Conservation (phyloP, 1,140 invertebrate species). For the Aphidius ervi region DNA sequence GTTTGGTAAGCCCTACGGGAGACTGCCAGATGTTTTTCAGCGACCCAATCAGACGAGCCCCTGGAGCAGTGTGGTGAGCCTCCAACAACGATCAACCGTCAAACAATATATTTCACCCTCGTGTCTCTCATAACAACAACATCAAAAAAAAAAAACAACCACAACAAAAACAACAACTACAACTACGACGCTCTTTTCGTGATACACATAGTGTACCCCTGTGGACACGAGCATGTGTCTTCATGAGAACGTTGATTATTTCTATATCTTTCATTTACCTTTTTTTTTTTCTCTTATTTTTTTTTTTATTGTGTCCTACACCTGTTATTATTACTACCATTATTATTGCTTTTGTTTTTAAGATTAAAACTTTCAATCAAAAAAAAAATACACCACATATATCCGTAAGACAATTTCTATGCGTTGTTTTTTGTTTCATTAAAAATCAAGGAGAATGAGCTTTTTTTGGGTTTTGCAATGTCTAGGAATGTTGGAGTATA, state of each 20-base stretch:
- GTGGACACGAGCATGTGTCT: constrained; percentile 21
- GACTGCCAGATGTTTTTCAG: constrained; percentile 53
- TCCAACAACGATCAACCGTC: constrained; percentile 49
- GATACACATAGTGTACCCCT: constrained; percentile 1
- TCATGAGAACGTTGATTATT: constrained; percentile 21
- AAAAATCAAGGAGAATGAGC: too few relatives aligned
- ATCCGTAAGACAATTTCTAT: too few relatives aligned
- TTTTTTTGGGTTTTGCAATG: too few relatives aligned
- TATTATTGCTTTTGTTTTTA: neutral
- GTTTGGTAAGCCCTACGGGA: constrained; percentile 50
- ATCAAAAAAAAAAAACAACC: constrained; percentile 33
- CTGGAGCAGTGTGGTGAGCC: constrained; percentile 35
- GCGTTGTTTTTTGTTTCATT: too few relatives aligned
- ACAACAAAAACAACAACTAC: constrained; percentile 8
- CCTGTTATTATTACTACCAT: neutral
- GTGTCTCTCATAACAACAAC: constrained; percentile 20
- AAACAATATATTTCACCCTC: constrained; percentile 49
- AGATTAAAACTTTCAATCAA: constrained; percentile 6
- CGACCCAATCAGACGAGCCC: constrained; percentile 52
- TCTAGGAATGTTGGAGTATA: too few relatives aligned
- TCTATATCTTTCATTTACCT: constrained; percentile 14
- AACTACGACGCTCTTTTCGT: constrained; percentile 11
- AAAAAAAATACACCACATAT: too few relatives aligned
- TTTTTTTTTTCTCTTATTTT: constrained; percentile 9
- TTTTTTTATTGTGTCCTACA: neutral